Conservation (phyloP, 1,140 invertebrate species). For the Drosophila sechellia region DNA sequence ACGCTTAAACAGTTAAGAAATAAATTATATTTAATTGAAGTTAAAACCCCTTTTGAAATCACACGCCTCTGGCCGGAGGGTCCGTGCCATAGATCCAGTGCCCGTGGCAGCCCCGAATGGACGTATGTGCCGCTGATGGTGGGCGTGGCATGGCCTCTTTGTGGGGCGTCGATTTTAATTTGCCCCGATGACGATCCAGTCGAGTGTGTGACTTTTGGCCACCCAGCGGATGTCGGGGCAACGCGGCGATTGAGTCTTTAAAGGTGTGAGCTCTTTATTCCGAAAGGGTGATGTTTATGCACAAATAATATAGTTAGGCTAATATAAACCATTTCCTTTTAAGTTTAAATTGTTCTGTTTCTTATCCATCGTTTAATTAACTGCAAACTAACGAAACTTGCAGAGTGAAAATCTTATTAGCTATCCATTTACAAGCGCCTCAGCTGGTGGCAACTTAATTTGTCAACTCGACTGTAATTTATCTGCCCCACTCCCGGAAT, state of each 20-base stretch:
- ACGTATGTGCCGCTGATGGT: constrained; percentile 60
- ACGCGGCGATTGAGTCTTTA: constrained; percentile 30
- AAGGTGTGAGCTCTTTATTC: background rate
- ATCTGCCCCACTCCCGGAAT: constrained; percentile 55
- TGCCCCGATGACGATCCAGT: constrained; percentile 30
- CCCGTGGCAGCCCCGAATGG: constrained; percentile 56
- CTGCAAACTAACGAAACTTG: constrained; percentile 4
- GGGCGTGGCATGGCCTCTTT: constrained; percentile 54
- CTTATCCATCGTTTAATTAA: background rate
- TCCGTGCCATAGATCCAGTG: constrained; percentile 19
- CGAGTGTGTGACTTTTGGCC: constrained; percentile 46
- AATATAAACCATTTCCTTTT: too few relatives aligned
- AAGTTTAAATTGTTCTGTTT: background rate
- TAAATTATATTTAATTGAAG: too few relatives aligned
- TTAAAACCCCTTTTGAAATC: background rate
- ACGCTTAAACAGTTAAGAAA: too few relatives aligned
- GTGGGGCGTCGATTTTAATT: constrained; percentile 68
- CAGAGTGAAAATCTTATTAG: constrained; percentile 39
- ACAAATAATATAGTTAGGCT: too few relatives aligned
- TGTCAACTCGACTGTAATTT: constrained; percentile 78
- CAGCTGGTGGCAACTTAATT: constrained; percentile 65
- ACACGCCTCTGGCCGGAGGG: constrained; percentile 4
- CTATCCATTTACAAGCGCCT: constrained; percentile 37
- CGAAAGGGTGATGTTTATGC: background rate
- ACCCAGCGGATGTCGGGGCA: constrained; percentile 5